Base-by-base conservation (phyloP, 2,113 vertebrate genomes). In the Vulpes vulpes region DNA sequence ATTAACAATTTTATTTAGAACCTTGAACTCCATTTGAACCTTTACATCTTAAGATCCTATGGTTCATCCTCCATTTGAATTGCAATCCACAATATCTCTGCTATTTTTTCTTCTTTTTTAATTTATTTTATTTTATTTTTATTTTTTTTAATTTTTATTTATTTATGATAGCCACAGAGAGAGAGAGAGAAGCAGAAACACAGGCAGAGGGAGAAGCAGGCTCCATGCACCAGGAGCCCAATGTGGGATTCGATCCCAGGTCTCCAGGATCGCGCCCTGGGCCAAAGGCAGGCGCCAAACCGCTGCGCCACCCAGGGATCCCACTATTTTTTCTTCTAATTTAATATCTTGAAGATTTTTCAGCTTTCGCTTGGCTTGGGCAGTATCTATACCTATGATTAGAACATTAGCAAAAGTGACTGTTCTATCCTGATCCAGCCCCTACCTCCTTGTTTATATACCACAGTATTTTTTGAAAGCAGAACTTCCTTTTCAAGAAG, bases 401-500 rank as follows among this genome's bases (percentile, higher is more conserved):
- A 93, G n/a, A 78, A 95, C 59, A 35, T 81, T 87, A 93, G 55
- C 81, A 65, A 86, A 97, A 89, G 62, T 38, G 94, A 35, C 32
- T 80, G 1, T 82, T 81, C 27, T 67, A 4, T 25, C 25, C 20
- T n/a, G 10, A 78, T 91, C n/a, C 23, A 84, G 12, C 57, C 1
- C 25, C 17, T 4, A 30, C n/a, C 67, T 95, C 25, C 43, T 81
- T 55, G 27, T 94, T 57, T 82, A 0, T 91, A 43, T 89, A 71
- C 82, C 64, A 64, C 51, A 81, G 17, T 80, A 59, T 62, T 92
- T 95, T 67, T 78, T 91, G 64, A 85, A 81, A 78, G 38, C 23
- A 79, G 27, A 67, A 78, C n/a, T 89, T 96, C 55, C 10, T 96
- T 98, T 95, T 88, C 35, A 93, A 87, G 71, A 92, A 85, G 53